Evolutionary conservation across 2,797 vertebrate species (phyloP).

Genomic region (Merluccius polli): DNA sequence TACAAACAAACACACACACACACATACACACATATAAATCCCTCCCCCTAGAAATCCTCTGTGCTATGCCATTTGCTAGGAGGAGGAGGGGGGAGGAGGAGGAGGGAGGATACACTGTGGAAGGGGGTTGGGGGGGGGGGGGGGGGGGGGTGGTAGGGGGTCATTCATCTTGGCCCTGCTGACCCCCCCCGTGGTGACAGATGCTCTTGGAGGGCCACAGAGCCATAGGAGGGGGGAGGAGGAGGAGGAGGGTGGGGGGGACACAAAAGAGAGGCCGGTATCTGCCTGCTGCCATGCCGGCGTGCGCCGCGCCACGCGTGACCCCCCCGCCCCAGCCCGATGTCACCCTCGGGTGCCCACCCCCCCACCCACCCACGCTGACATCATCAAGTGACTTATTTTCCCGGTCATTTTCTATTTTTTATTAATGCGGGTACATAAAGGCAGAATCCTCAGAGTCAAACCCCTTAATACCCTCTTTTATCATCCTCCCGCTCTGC

Average conservation of each 20-base stretch:
- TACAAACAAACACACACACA: conserved; percentile 38
- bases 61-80: conserved; percentile 95
- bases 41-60: conserved; percentile 79
- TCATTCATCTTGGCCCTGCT: conserved; percentile 92
- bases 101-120: conserved; percentile 73
- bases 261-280: conserved; percentile 72
- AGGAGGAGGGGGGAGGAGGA: conserved; percentile 26
- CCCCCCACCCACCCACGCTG: conserved; percentile 23
- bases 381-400: neutral
- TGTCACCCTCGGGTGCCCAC: conserved; percentile 27
- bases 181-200: conserved; percentile 90
- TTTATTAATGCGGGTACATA: conserved; percentile 9
- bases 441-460: conserved; percentile 11
- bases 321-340: conserved; percentile 33
- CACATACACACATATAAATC: conserved; percentile 35
- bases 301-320: conserved; percentile 62
- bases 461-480: conserved; percentile 21
- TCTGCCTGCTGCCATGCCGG: conserved; percentile 73
- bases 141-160: conserved; percentile 60
- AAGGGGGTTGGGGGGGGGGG: neutral
- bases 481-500: conserved; percentile 7
- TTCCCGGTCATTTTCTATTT: neutral
- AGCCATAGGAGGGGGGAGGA: conserved; percentile 39
- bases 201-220: conserved; percentile 86
- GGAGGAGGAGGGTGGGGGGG: conserved; percentile 67